These are phyloP conservation scores for Rhinolophus sinicus DNA, from an alignment of 2,113 vertebrate species.

Conservation along the genomic window DNA sequence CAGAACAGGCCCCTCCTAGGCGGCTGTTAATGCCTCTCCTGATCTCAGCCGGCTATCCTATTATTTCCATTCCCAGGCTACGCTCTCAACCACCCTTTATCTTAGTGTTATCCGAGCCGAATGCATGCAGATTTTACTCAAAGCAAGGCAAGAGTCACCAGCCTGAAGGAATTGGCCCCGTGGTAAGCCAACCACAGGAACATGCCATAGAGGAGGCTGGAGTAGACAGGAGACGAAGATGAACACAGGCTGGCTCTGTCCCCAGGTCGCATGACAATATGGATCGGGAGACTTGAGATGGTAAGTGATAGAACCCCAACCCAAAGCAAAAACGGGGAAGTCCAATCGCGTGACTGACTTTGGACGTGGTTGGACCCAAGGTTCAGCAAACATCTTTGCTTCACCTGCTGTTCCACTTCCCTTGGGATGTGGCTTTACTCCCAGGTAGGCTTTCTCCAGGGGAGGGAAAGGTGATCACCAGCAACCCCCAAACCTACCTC, in stretches of 20 bases:
- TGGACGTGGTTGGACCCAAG: background rate
- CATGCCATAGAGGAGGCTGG: accelerated
- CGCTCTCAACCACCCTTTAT: background rate
- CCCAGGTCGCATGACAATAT: no score
- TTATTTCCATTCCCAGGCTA: background rate
- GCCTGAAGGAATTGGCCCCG: background rate
- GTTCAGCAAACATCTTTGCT: background rate
- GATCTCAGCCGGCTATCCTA: background rate
- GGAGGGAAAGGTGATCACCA: background rate
- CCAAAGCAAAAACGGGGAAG: background rate
- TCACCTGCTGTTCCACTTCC: background rate
- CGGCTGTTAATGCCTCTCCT: background rate
- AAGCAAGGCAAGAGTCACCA: background rate
- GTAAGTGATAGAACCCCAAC: background rate
- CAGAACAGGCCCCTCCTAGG: background rate
- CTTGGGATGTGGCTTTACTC: background rate
- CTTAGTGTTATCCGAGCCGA: background rate
- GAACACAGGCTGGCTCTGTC: background rate
- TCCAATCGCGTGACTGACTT: background rate
- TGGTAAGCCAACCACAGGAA: background rate
- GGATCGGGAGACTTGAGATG: background rate
- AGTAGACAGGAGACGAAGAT: background rate
- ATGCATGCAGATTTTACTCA: background rate
- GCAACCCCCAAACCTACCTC: background rate
- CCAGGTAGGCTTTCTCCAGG: background rate